Percentiles rank a stretch among this genome's conserved stretches.
Evolutionary conservation across 2,888 invertebrate species (phyloP).

Genomic region (Drosophila siamana): DNA sequence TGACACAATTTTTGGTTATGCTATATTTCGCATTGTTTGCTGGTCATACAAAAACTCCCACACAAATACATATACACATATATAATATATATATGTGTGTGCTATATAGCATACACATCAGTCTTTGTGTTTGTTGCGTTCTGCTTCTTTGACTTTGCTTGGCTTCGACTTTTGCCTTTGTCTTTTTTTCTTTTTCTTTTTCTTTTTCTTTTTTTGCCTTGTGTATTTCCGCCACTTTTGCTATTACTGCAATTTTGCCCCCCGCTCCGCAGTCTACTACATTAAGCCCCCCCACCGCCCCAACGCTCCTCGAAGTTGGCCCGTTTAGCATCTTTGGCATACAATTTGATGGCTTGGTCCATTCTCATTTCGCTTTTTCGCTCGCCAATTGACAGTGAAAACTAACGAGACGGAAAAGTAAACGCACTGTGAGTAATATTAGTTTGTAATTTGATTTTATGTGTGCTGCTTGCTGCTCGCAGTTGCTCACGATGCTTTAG

Average conservation of each 20-base stretch:
- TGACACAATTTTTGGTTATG: conserved; percentile 64
- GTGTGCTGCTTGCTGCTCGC: conserved; percentile 19
- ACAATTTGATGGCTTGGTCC: conserved; percentile 47
- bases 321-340: conserved; percentile 36
- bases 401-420: conserved; percentile 83
- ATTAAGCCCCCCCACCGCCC: too few relatives aligned
- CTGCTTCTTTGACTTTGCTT: conserved; percentile 12
- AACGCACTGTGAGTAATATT: conserved; percentile 82
- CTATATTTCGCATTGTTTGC: conserved; percentile 35
- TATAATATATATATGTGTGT: conserved; percentile 1
- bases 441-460: conserved; percentile 82
- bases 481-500: conserved; percentile 10
- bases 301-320: not conserved
- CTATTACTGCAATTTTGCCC: conserved; percentile 62
- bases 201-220: too few relatives aligned
- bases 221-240: conserved; percentile 63
- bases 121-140: conserved; percentile 49
- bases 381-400: conserved; percentile 83
- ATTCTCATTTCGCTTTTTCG: conserved; percentile 51
- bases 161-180: conserved; percentile 35
- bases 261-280: too few relatives aligned
- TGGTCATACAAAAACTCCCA: conserved; percentile 22
- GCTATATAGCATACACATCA: not conserved
- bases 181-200: too few relatives aligned
- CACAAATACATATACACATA: conserved; percentile 4